Percentiles rank a stretch among this genome's conserved stretches.
Evolutionary conservation across 1,140 invertebrate genomes (phyloP).

Genomic region (Platorchestia sp.): DNA sequence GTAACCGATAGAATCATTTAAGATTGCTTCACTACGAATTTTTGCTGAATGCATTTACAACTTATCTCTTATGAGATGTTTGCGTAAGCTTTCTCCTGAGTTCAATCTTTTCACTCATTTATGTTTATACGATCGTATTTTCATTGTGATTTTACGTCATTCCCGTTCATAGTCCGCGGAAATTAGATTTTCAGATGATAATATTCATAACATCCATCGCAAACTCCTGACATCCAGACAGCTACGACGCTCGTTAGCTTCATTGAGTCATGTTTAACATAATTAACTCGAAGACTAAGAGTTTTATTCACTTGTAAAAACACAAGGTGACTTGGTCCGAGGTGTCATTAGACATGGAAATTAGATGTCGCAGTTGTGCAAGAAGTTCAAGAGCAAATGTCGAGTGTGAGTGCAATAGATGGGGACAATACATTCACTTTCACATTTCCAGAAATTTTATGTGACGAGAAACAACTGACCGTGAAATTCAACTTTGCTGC

Average conservation of each 20-base stretch:
- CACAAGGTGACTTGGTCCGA: not conserved
- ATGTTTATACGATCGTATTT: not conserved
- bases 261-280: not conserved
- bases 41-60: not conserved
- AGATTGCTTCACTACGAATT: constrained; percentile 8
- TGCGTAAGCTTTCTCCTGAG: not conserved
- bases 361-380: not conserved
- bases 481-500: not conserved
- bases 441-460: not conserved
- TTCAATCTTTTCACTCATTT: not conserved
- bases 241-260: not conserved
- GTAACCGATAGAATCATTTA: constrained; percentile 9
- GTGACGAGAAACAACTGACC: not conserved
- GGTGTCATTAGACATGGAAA: constrained; percentile 31
- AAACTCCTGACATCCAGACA: not conserved
- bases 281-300: not conserved
- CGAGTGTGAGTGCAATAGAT: not conserved
- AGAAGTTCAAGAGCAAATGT: not conserved
- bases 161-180: not conserved
- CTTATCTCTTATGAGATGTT: not conserved
- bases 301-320: not conserved
- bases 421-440: not conserved
- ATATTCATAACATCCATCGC: not conserved
- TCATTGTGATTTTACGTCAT: not conserved
- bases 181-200: not conserved